Conservation (phyloP, 2,113 vertebrate genomes). For the Pao palembangensis region DNA sequence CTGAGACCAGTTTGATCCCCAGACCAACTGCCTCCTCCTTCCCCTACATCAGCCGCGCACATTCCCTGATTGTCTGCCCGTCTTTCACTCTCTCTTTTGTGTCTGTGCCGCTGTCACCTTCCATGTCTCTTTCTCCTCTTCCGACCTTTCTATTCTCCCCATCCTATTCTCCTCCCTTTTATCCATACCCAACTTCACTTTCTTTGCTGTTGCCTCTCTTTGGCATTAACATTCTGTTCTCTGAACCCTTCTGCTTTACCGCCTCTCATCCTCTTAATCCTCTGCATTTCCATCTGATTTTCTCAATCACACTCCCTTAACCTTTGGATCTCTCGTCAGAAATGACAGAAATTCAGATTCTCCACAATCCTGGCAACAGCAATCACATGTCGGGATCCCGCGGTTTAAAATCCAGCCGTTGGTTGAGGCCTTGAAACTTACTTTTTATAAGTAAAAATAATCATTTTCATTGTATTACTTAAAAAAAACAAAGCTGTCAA, state of each 20-base stretch:
- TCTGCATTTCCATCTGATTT: conserved; percentile 12
- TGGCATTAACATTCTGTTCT: conserved; percentile 2
- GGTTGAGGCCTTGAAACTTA: no score
- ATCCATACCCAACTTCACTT: background rate
- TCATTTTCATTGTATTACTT: background rate
- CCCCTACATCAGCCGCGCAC: conserved; percentile 41
- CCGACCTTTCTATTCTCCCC: background rate
- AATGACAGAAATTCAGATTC: background rate
- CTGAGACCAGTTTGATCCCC: conserved; percentile 59
- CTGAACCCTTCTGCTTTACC: background rate
- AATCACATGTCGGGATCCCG: background rate
- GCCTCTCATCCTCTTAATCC: conserved; percentile 1
- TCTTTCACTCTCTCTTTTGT: conserved; percentile 18
- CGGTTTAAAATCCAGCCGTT: no score
- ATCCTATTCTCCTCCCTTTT: background rate
- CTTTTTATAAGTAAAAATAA: no score
- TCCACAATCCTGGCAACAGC: background rate
- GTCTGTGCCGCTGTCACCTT: conserved; percentile 8
- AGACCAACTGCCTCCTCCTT: conserved; percentile 42
- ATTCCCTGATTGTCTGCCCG: conserved; percentile 38
- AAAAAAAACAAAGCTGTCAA: background rate
- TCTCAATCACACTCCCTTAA: conserved; percentile 1
- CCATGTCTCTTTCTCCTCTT: conserved; percentile 3
- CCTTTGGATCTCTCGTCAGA: background rate
- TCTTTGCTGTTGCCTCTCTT: background rate